Base-by-base conservation (phyloP, 2,888 invertebrate genomes). In the Crematogaster levior region DNA sequence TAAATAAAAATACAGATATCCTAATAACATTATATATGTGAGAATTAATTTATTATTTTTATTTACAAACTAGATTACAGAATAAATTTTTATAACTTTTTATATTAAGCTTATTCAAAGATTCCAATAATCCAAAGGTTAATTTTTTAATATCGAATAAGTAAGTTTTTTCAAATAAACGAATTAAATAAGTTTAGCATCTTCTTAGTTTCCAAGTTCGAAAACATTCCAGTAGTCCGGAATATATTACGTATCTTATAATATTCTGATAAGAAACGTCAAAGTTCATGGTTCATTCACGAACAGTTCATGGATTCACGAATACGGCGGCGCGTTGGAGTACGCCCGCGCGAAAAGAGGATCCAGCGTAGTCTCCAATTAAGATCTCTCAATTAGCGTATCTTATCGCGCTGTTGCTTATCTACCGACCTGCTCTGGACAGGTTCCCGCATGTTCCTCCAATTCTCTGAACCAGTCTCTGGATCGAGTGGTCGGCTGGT, bases 331-430 rank as follows among this genome's bases (percentile, higher is more conserved):
- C 18, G 21, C 9, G 30, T 53, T 4, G 75, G 51, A 21, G 5
- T 34, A 77, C 66, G 68, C 73, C 66, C 79, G 79, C 73, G 84
- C 72, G 85, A 85, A 51, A 21, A 81, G 86, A 85, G 83, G 87
- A 79, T 85, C 81, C 82, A 37, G 81, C 73, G 79, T 84, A 82
- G 85, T 81, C 80, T 84, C 91, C 91, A 93, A 93, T 93, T 93
- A 93, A 93, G 93, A 93, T 91, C 91, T 92, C 92, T 93, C 92
- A 93, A 93, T 93, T 93, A 93, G 91, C 89, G 91, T 93, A 93
- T 93, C 93, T 93, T 93, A 93, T 92, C 92, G 89, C 77, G 84
- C 74, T 84, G 86, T 87, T 87, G 85, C 89, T 91, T 91, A 91
- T 91, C 91, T 86, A 74, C 72, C 82, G 81, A 65, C 48, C 66